phyloP scores from a whole-genome alignment of 2,113 vertebrate genomes.

The Solea solea region DNA sequence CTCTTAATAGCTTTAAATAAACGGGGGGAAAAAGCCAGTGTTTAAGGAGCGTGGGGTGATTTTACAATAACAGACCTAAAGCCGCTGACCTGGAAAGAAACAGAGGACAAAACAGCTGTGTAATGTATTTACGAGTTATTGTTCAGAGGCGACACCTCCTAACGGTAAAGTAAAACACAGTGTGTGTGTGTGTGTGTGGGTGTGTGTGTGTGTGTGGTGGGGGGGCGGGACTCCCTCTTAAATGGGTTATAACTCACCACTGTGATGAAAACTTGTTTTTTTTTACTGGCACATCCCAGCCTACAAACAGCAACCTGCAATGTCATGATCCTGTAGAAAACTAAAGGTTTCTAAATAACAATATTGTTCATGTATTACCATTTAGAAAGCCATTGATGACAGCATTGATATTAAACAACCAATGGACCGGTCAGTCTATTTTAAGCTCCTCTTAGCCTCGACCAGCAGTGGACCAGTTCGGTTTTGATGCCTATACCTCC shows the following conservation, averaged over 20 bases:
- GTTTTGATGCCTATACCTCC: slow-evolving; percentile 62
- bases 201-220: neutral
- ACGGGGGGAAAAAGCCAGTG: slow-evolving; percentile 35
- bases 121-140: slow-evolving; percentile 45
- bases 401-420: slow-evolving; percentile 32
- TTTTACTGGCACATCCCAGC: neutral
- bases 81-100: slow-evolving; percentile 54
- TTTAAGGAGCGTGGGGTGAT: slow-evolving; percentile 22
- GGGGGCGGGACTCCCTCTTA: slow-evolving; percentile 18
- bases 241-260: neutral
- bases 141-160: slow-evolving; percentile 30
- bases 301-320: neutral
- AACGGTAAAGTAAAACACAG: slow-evolving; percentile 20
- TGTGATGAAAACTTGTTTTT: neutral
- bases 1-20: slow-evolving; percentile 59
- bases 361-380: too few species aligned
- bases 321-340: neutral
- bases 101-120: slow-evolving; percentile 42
- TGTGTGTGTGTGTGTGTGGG: neutral
- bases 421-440: slow-evolving; percentile 53
- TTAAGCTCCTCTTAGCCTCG: slow-evolving; percentile 46
- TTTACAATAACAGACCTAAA: slow-evolving; percentile 50
- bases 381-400: slow-evolving; percentile 38
- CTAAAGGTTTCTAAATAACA: neutral
- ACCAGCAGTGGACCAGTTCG: slow-evolving; percentile 57